Evolutionary conservation across 2,797 vertebrate genomes (phyloP).

Genomic region (Naso thynnoides): DNA sequence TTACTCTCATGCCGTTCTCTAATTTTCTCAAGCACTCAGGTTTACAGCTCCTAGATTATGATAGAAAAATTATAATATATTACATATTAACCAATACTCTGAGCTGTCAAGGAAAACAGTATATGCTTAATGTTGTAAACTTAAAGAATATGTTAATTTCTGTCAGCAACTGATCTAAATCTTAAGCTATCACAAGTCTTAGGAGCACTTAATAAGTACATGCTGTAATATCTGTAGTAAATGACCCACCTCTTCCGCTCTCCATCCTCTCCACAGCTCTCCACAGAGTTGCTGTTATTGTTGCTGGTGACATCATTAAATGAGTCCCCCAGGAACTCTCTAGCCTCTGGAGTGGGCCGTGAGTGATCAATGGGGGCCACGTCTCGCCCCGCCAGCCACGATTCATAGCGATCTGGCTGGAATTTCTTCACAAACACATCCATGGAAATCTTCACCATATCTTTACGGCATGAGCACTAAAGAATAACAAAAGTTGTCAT

Average conservation of each 20-base stretch:
- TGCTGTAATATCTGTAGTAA: not conserved
- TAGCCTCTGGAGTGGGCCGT: conserved; percentile 92
- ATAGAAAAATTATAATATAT: too few relatives aligned
- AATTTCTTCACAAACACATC: conserved; percentile 96
- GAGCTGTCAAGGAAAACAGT: not conserved
- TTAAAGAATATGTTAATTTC: too few relatives aligned
- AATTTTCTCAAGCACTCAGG: too few relatives aligned
- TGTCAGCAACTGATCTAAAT: not conserved
- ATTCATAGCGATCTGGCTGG: conserved; percentile 95
- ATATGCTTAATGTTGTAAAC: not conserved
- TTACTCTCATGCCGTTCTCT: not conserved
- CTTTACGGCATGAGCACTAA: conserved; percentile 97
- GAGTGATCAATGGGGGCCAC: conserved; percentile 89
- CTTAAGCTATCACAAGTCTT: not conserved
- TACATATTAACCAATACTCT: not conserved
- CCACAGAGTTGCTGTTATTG: conserved; percentile 32
- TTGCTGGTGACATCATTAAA: conserved; percentile 50
- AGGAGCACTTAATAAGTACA: not conserved
- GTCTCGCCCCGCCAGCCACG: conserved; percentile 93
- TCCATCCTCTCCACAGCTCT: conserved; percentile 71
- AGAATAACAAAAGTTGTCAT: not conserved
- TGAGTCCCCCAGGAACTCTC: conserved; percentile 88
- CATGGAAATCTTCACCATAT: conserved; percentile 99
- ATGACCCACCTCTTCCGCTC: conserved; percentile 81
- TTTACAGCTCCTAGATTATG: too few relatives aligned